Conservation (phyloP, 1,140 invertebrate species). For the Penaeus indicus region DNA sequence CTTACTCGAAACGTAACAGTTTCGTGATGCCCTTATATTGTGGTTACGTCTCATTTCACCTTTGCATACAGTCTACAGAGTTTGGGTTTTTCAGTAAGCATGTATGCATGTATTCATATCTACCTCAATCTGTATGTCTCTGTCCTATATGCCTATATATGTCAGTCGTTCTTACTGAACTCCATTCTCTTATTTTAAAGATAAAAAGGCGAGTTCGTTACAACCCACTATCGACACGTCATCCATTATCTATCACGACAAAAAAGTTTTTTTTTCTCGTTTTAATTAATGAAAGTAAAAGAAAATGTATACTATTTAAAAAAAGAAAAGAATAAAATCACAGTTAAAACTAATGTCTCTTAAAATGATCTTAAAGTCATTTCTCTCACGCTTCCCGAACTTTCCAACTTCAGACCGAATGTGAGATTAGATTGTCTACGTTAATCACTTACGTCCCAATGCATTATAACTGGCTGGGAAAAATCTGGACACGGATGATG, state of each 20-base stretch:
- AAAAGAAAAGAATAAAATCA: not conserved
- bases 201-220: too few relatives aligned
- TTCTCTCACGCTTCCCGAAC: conserved; percentile 20
- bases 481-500: not conserved
- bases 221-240: too few relatives aligned
- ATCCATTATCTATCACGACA: too few relatives aligned
- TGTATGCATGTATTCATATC: conserved; percentile 6
- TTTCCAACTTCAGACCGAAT: conserved; percentile 28
- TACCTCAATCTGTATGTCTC: not conserved
- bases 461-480: conserved; percentile 1
- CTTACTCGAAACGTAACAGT: too few relatives aligned
- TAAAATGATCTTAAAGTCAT: conserved; percentile 34
- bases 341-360: conserved; percentile 11
- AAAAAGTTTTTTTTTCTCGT: too few relatives aligned
- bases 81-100: not conserved
- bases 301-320: not conserved
- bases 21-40: too few relatives aligned
- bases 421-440: conserved; percentile 33
- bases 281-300: too few relatives aligned
- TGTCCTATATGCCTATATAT: too few relatives aligned
- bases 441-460: conserved; percentile 29
- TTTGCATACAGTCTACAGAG: too few relatives aligned
- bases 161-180: too few relatives aligned
- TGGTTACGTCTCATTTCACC: too few relatives aligned
- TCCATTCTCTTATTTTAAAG: too few relatives aligned